Conservation (phyloP, 2,113 vertebrate genomes). For the Cheilinus undulatus region DNA sequence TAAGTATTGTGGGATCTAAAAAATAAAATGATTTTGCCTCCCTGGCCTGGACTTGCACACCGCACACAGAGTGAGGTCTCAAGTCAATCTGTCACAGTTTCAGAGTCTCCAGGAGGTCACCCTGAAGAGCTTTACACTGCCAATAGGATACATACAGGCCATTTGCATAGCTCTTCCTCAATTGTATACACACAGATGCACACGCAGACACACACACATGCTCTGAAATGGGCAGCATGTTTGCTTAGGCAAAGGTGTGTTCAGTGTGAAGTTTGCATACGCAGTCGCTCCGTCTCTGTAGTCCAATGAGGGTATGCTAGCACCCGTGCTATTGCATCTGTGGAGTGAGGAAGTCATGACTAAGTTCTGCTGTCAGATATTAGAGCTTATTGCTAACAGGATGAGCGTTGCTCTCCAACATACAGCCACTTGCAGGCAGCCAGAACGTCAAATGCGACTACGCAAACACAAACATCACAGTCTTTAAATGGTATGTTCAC, state of each 20-base stretch:
- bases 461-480: slow-evolving; percentile 71
- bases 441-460: slow-evolving; percentile 61
- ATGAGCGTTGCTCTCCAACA: slow-evolving; percentile 64
- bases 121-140: slow-evolving; percentile 29
- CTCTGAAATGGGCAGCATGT: slow-evolving; percentile 50
- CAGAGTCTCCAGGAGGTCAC: slow-evolving; percentile 24
- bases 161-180: slow-evolving; percentile 77
- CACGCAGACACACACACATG: slow-evolving; percentile 5
- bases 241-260: slow-evolving; percentile 77
- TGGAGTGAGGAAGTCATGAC: slow-evolving; percentile 69
- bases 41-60: slow-evolving; percentile 46
- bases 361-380: slow-evolving; percentile 70
- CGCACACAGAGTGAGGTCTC: slow-evolving; percentile 40
- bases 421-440: slow-evolving; percentile 58
- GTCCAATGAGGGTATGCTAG: slow-evolving; percentile 66
- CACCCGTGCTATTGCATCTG: slow-evolving; percentile 77
- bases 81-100: slow-evolving; percentile 45
- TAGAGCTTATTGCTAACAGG: slow-evolving; percentile 79
- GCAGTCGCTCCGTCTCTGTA: slow-evolving; percentile 49
- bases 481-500: slow-evolving; percentile 59
- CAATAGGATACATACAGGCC: slow-evolving; percentile 52
- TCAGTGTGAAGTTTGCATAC: slow-evolving; percentile 74
- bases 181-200: slow-evolving; percentile 42
- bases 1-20: slow-evolving; percentile 58
- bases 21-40: slow-evolving; percentile 36